These are phyloP conservation scores for Sthenelais limicola DNA, from an alignment of 2,888 invertebrate species.

Conservation along the genomic window DNA sequence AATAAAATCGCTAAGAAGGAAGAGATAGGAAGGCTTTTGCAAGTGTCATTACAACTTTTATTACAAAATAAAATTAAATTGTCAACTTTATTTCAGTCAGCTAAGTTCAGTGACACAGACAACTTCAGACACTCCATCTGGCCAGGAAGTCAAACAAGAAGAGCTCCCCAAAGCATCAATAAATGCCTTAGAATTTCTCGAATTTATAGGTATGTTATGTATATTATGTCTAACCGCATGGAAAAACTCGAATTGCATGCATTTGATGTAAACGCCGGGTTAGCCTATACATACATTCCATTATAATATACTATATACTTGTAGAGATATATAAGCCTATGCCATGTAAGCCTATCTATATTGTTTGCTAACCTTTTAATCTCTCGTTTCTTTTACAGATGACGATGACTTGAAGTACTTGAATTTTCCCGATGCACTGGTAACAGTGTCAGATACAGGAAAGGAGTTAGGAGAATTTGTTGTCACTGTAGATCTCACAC, in stretches of 20 bases:
- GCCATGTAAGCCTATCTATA: too few species aligned
- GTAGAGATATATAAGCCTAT: too few species aligned
- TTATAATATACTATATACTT: too few species aligned
- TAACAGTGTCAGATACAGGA: conserved; percentile 70
- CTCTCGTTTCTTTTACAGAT: conserved; percentile 42
- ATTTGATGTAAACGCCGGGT: too few species aligned
- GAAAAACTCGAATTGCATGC: too few species aligned
- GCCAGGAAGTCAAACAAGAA: conserved; percentile 36
- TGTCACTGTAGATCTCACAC: conserved; percentile 64
- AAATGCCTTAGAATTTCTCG: conserved; percentile 59
- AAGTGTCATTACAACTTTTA: too few species aligned
- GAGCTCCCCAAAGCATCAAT: conserved; percentile 57
- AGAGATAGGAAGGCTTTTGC: too few species aligned
- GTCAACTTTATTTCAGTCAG: conserved; percentile 15
- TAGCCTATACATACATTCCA: too few species aligned
- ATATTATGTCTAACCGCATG: too few species aligned
- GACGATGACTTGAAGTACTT: conserved; percentile 68
- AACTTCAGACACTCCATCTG: conserved; percentile 17
- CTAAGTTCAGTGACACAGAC: conserved; percentile 36
- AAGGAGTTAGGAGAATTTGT: conserved; percentile 70
- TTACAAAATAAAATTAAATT: neutral
- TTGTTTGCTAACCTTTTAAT: neutral
- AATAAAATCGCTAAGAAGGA: too few species aligned
- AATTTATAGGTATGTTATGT: conserved; percentile 57
- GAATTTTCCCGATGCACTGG: conserved; percentile 68